Evolutionary conservation across 2,888 invertebrate species (phyloP).

Genomic region (Bursaphelenchus okinawaensis): DNA sequence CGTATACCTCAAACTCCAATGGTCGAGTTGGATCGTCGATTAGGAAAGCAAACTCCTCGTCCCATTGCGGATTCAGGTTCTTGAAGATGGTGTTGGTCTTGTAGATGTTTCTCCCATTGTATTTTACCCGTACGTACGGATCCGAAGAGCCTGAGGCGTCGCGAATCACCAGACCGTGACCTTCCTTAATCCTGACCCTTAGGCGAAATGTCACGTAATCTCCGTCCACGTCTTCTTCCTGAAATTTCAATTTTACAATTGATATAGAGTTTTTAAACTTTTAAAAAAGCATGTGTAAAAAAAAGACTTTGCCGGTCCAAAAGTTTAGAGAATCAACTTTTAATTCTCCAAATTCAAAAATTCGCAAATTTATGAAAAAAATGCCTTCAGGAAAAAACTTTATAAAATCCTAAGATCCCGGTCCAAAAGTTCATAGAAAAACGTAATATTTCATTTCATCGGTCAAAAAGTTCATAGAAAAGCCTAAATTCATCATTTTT

Average conservation of each 20-base stretch:
- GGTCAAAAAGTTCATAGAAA: too few species aligned
- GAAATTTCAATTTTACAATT: too few species aligned
- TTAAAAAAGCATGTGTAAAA: too few species aligned
- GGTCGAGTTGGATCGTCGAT: slow-evolving; percentile 80
- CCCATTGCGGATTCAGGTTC: slow-evolving; percentile 95
- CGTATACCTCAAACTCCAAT: slow-evolving; percentile 71
- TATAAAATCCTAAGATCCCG: too few species aligned
- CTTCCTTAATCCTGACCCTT: slow-evolving; percentile 52
- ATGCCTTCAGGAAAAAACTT: too few species aligned
- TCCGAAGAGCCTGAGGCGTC: slow-evolving; percentile 54
- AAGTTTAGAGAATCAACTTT: neutral
- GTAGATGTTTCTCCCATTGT: slow-evolving; percentile 69
- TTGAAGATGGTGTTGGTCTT: slow-evolving; percentile 89
- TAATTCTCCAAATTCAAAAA: neutral
- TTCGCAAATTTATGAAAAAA: too few species aligned
- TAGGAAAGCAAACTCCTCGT: slow-evolving; percentile 85
- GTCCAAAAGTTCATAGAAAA: too few species aligned
- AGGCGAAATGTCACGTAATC: slow-evolving; percentile 38
- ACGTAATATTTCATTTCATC: too few species aligned
- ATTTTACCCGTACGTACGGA: slow-evolving; percentile 56
- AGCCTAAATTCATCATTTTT: too few species aligned
- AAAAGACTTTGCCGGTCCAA: too few species aligned
- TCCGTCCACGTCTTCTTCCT: slow-evolving; percentile 13
- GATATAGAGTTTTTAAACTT: too few species aligned
- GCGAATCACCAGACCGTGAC: slow-evolving; percentile 47